These are phyloP conservation scores for Drosophila baimaii DNA, from an alignment of 1,140 invertebrate species.

Conservation along the genomic window DNA sequence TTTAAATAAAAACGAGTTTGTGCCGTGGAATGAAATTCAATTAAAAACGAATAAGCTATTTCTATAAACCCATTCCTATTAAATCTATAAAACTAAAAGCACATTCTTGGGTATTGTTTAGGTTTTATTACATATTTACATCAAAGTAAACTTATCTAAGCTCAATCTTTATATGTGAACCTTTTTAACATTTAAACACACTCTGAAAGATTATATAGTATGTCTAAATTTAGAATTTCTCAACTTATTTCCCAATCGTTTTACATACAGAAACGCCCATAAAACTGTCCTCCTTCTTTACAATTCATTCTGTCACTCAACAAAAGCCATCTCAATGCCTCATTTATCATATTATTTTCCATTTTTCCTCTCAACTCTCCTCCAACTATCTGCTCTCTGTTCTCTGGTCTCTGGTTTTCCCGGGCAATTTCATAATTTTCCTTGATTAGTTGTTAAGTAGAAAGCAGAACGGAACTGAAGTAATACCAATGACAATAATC, in stretches of 20 bases:
- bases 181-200: no score
- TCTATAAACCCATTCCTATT: not conserved
- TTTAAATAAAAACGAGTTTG: not conserved
- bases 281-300: conserved; percentile 10
- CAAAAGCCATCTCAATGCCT: conserved; percentile 1
- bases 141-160: no score
- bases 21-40: not conserved
- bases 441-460: conserved; percentile 50
- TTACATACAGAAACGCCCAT: conserved; percentile 10
- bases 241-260: conserved; percentile 7
- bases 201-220: not conserved
- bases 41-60: not conserved
- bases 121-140: no score
- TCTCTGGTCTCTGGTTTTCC: conserved; percentile 10
- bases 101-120: no score
- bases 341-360: conserved; percentile 14
- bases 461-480: conserved; percentile 61
- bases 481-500: conserved; percentile 50
- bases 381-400: not conserved
- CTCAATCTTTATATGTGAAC: no score
- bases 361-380: not conserved
- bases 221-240: not conserved
- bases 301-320: conserved; percentile 9
- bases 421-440: conserved; percentile 50
- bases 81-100: not conserved